Evolutionary conservation across 2,888 invertebrate genomes (phyloP), one percentile per base, ranked within the genome.

Genomic region (Pristionchus fissidentatus): DNA sequence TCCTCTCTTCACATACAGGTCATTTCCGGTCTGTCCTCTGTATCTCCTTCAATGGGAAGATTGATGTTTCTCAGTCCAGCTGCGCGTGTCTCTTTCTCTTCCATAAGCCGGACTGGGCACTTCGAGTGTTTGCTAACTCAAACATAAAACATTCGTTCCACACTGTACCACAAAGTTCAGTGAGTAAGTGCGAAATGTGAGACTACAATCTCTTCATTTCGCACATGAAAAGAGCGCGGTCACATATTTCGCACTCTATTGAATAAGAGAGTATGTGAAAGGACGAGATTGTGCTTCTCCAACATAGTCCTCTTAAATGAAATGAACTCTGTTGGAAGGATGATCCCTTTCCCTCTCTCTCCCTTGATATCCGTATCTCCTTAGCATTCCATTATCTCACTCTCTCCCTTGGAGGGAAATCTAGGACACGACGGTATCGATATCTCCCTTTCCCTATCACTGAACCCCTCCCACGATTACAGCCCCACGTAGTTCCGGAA

Each of bases 321-420:
- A n/a, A n/a, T n/a, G n/a, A n/a, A n/a, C n/a, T n/a, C n/a, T n/a
- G n/a, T n/a, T n/a, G n/a, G n/a, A n/a, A n/a, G n/a, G n/a, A n/a
- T n/a, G n/a, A n/a, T n/a, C 66, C 38, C 38, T 38, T 19, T 38
- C n/a, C 38, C 66, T 26, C 35, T 66, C 38, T 38, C 66, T 38
- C 38, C 66, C 66, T 66, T 66, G 66, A 66, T 66, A 66, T 66
- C 66, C 66, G 66, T 66, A 66, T 66, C 66, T 66, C 66, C 66
- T 66, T 66, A 66, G 66, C 66, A 66, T 66, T 66, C 66, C 66
- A 66, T 66, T 66, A 66, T 66, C 66, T 66, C 66, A 66, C 66
- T 66, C 66, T 66, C 66, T 38, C 35, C n/a, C n/a, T n/a, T 66
- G 66, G 66, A 13, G 62, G 66, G 66, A 66, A 66, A 66, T 66